phyloP scores from a whole-genome alignment of 2,797 vertebrate species.

The Helicolenus hilgendorfi region DNA sequence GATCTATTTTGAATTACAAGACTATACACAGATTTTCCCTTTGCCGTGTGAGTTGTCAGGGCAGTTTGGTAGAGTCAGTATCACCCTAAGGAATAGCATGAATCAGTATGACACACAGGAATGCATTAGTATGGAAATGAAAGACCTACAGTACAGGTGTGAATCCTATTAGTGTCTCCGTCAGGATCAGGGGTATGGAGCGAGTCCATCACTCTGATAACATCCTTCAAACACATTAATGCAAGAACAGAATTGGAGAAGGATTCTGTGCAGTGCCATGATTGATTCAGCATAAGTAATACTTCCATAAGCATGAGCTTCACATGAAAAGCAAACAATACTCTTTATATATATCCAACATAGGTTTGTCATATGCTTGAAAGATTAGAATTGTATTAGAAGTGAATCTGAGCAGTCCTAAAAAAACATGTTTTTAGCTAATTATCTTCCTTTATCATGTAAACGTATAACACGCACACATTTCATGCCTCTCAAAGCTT shows the following conservation, averaged over 20 bases:
- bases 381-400: background rate
- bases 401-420: background rate
- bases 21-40: background rate
- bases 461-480: background rate
- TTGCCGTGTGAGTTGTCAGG: constrained; percentile 1
- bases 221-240: background rate
- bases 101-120: constrained; percentile 31
- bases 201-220: constrained; percentile 30
- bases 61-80: constrained; percentile 24
- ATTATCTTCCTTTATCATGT: background rate
- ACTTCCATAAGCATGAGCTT: background rate
- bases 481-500: no score
- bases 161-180: constrained; percentile 39
- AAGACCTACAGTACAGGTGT: constrained; percentile 40
- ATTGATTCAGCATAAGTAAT: background rate
- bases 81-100: constrained; percentile 30
- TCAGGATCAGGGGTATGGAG: constrained; percentile 21
- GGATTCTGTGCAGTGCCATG: background rate
- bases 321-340: background rate
- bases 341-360: background rate
- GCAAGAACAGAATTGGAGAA: background rate
- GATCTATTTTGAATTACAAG: constrained; percentile 3
- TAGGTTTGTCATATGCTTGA: background rate
- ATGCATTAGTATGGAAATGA: constrained; percentile 67
- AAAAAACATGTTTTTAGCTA: background rate